Base-by-base conservation (phyloP, 2,888 invertebrate genomes). In the Xanthia icteritia region DNA sequence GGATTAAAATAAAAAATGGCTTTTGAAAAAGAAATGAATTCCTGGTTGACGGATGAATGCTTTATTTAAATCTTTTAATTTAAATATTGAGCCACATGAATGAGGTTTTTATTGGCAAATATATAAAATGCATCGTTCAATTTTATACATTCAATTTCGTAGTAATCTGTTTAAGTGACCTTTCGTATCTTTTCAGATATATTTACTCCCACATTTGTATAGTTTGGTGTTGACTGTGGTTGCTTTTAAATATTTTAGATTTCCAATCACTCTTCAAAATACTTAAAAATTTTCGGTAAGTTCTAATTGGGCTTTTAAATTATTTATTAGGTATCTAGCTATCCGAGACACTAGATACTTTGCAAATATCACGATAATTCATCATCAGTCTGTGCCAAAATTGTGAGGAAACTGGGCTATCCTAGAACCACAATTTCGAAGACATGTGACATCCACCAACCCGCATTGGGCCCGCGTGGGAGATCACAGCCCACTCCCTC, bases 31-130 rank as follows among this genome's bases (percentile, higher is more conserved):
- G 6, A 6, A 27, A 42, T 36, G 31, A 58, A 77, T 61, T 61
- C 51, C 51, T 45, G 69, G 20, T 17, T 58, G 61, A 58, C 56
- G 36, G 80, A 66, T 70, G 15, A 6, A 20, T 6, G n/a, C 9
- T 66, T 82, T 56, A 69, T 69, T 69, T 79, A 23, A 75, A 79
- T 67, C 31, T 48, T 75, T 79, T 56, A 48, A 81, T 56, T 78
- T 66, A 66, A 77, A 83, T 61, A 27, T 60, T 13, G 54, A 42
- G 39, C 20, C 60, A 54, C 23, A 69, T 20, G 31, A 58, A 45
- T 23, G 20, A 77, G 45, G 45, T 65, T 77, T 51, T 65, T 66
- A 48, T 42, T 66, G n/a, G 36, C 6, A 61, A 48, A 60, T 76
- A 39, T 64, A 58, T 45, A 60, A 66, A 82, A 76, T 45, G 39